A percentile compares a stretch with the other conserved stretches of the same genome.
Conservation (phyloP, 2,888 invertebrate species). For the Plebejus melissa region DNA sequence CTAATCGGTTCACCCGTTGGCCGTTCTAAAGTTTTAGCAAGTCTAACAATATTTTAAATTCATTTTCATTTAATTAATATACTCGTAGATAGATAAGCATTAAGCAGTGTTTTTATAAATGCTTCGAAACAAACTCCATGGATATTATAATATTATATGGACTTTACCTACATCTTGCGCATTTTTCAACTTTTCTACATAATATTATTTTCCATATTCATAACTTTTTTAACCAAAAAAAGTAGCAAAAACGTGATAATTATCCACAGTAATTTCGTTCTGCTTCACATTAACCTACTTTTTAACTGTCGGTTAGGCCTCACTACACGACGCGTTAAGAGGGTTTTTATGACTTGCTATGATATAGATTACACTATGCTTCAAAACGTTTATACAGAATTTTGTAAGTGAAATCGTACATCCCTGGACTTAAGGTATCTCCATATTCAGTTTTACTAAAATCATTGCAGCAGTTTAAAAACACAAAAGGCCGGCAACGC, state of each 20-base stretch:
- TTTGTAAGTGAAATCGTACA: neutral
- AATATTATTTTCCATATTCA: neutral
- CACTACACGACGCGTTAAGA: conserved; percentile 30
- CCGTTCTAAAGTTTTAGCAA: too few species aligned
- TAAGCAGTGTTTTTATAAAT: neutral
- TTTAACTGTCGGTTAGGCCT: conserved; percentile 35
- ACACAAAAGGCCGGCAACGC: neutral
- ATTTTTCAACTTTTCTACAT: neutral
- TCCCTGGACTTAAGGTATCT: neutral
- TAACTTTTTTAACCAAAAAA: neutral
- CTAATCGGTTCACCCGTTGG: too few species aligned
- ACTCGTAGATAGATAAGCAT: too few species aligned
- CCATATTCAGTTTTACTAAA: neutral
- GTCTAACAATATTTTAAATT: too few species aligned
- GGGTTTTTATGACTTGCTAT: conserved; percentile 23
- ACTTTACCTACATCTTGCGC: neutral
- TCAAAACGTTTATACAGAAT: neutral
- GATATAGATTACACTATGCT: neutral
- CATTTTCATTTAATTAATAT: too few species aligned
- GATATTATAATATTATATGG: neutral
- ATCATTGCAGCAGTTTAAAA: neutral
- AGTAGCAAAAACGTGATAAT: conserved; percentile 33
- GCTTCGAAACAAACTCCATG: neutral
- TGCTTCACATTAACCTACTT: conserved; percentile 39
- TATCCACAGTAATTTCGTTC: conserved; percentile 39